These are phyloP conservation scores for Holcopasites calliopsidis DNA, from an alignment of 1,140 invertebrate species.

Conservation along the genomic window DNA sequence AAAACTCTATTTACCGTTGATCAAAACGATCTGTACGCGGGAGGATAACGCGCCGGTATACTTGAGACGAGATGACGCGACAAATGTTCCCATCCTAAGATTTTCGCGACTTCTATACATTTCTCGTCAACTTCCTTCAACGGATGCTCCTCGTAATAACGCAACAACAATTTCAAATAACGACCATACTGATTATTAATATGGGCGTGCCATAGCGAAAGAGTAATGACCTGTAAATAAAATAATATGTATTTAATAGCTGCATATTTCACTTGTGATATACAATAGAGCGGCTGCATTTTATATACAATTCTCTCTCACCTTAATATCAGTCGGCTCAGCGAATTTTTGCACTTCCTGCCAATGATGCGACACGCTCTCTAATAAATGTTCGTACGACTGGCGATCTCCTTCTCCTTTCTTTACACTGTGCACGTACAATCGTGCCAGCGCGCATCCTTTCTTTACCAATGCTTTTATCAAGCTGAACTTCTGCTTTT, in stretches of 20 bases:
- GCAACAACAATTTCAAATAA: slow-evolving; percentile 87
- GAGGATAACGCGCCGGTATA: slow-evolving; percentile 84
- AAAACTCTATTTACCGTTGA: slow-evolving; percentile 54
- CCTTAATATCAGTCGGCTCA: slow-evolving; percentile 89
- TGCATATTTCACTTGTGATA: slow-evolving; percentile 24
- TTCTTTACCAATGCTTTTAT: slow-evolving; percentile 89
- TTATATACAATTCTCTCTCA: slow-evolving; percentile 78
- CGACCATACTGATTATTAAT: slow-evolving; percentile 89
- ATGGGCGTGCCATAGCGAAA: slow-evolving; percentile 90
- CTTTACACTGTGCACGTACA: slow-evolving; percentile 79
- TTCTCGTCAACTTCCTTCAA: slow-evolving; percentile 87
- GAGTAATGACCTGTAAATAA: slow-evolving; percentile 83
- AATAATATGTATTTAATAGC: neutral
- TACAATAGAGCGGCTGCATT: slow-evolving; percentile 82
- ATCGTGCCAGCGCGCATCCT: slow-evolving; percentile 86
- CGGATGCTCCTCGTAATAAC: slow-evolving; percentile 89
- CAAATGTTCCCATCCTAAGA: slow-evolving; percentile 86
- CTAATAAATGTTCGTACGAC: slow-evolving; percentile 75
- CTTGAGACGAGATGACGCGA: slow-evolving; percentile 79
- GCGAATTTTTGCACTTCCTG: slow-evolving; percentile 88
- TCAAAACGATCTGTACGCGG: slow-evolving; percentile 84
- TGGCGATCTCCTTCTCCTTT: slow-evolving; percentile 63
- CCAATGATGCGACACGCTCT: slow-evolving; percentile 84
- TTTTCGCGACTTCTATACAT: slow-evolving; percentile 83
- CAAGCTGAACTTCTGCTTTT: slow-evolving; percentile 88